These are phyloP conservation scores for Himalopsyche phryganea DNA, from an alignment of 1,140 invertebrate species.

Conservation along the genomic window DNA sequence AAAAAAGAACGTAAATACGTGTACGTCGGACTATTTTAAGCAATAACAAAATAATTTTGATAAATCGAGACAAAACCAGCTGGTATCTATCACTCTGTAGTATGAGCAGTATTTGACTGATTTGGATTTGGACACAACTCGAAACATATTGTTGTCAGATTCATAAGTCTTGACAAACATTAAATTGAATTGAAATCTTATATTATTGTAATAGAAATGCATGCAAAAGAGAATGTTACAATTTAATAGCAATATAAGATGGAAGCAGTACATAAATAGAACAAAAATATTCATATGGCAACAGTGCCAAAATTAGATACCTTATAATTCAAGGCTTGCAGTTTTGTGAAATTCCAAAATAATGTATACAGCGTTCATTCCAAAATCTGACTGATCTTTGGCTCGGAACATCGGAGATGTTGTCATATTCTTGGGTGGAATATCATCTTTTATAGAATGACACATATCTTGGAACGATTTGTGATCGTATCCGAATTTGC, in stretches of 20 bases:
- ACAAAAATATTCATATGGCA: conserved; percentile 30
- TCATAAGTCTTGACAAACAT: neutral
- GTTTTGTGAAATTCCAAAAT: conserved; percentile 12
- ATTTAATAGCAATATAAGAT: conserved; percentile 27
- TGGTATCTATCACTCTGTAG: neutral
- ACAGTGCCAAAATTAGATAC: conserved; percentile 28
- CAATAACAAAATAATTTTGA: no score
- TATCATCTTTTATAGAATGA: conserved; percentile 23
- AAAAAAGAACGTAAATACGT: no score
- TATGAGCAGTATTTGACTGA: neutral
- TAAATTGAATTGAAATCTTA: neutral
- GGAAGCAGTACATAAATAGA: conserved; percentile 29
- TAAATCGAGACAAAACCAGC: neutral
- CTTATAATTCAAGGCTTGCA: conserved; percentile 26
- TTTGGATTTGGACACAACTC: no score
- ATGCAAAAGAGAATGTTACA: conserved; percentile 17
- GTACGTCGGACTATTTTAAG: no score
- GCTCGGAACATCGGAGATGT: neutral
- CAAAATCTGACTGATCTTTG: neutral
- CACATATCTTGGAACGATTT: conserved; percentile 25
- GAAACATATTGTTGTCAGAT: no score
- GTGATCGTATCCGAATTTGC: conserved; percentile 24
- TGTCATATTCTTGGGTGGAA: conserved; percentile 7
- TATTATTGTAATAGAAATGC: no score
- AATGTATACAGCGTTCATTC: neutral